Conservation (phyloP, 2,797 vertebrate genomes). For the Neosilurus mollespiculum region DNA sequence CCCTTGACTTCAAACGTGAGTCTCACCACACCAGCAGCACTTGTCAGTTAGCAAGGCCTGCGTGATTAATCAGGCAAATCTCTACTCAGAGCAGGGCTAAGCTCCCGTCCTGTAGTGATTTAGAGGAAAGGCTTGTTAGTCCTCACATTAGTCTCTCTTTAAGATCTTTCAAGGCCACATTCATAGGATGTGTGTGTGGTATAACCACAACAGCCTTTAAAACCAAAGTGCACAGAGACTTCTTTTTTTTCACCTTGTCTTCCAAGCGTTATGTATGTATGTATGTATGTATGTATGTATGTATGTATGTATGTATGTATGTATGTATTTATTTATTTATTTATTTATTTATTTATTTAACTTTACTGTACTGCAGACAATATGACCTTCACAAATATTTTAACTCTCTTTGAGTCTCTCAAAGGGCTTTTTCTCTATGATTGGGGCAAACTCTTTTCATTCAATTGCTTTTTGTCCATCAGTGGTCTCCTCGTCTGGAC, state of each 20-base stretch:
- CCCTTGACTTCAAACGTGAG: conserved; percentile 67
- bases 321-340: not conserved
- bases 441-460: conserved; percentile 23
- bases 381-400: conserved; percentile 8
- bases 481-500: conserved; percentile 38
- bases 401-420: not conserved
- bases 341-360: not conserved
- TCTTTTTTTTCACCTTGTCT: conserved; percentile 4
- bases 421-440: conserved; percentile 27
- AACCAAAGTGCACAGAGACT: conserved; percentile 52
- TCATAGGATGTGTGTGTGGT: conserved; percentile 58
- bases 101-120: conserved; percentile 63
- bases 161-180: conserved; percentile 63
- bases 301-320: too few relatives aligned
- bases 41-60: conserved; percentile 74
- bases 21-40: conserved; percentile 67
- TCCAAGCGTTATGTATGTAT: too few relatives aligned
- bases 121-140: conserved; percentile 63
- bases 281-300: too few relatives aligned
- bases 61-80: conserved; percentile 75
- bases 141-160: conserved; percentile 62
- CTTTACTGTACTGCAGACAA: not conserved
- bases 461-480: conserved; percentile 55
- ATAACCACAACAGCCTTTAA: conserved; percentile 62
- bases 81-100: conserved; percentile 60